Percentiles rank a stretch among this genome's conserved stretches.
Conservation (phyloP, 2,113 vertebrate genomes). For the Solea solea region DNA sequence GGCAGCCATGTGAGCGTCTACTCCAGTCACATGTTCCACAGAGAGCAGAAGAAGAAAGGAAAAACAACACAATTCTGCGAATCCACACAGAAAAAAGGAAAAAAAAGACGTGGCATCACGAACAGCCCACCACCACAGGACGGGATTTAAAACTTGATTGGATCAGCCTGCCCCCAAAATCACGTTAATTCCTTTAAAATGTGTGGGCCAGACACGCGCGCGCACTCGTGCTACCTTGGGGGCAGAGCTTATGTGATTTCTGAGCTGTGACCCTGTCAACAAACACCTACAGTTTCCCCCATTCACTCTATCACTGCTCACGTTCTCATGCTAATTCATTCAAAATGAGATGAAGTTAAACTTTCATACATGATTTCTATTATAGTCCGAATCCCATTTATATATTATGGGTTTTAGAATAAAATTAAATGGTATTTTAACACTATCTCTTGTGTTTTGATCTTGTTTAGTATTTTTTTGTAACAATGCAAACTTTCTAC, state of each 20-base stretch:
- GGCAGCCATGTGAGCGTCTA: conserved; percentile 78
- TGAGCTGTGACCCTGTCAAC: conserved; percentile 57
- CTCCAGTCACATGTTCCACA: conserved; percentile 81
- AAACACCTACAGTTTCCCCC: conserved; percentile 2
- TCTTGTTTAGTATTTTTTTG: too few species aligned
- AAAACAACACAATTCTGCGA: too few species aligned
- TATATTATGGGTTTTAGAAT: too few species aligned
- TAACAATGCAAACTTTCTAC: too few species aligned
- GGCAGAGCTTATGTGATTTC: conserved; percentile 69
- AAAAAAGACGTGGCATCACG: conserved; percentile 46
- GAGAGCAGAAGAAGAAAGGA: conserved; percentile 38
- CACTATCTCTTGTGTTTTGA: too few species aligned
- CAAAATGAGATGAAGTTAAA: too few species aligned
- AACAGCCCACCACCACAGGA: conserved; percentile 21
- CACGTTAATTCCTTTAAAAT: conserved; percentile 51
- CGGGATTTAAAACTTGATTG: conserved; percentile 27
- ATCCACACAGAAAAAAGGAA: too few species aligned
- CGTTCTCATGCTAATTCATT: too few species aligned
- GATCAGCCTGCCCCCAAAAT: conserved; percentile 41
- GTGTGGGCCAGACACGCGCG: conserved; percentile 45
- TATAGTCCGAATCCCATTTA: too few species aligned
- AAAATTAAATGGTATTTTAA: too few species aligned
- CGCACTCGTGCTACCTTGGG: conserved; percentile 50
- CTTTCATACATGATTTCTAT: too few species aligned
- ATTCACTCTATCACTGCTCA: too few species aligned